Evolutionary conservation across 1,140 invertebrate genomes (phyloP).

Genomic region (Musca domestica): DNA sequence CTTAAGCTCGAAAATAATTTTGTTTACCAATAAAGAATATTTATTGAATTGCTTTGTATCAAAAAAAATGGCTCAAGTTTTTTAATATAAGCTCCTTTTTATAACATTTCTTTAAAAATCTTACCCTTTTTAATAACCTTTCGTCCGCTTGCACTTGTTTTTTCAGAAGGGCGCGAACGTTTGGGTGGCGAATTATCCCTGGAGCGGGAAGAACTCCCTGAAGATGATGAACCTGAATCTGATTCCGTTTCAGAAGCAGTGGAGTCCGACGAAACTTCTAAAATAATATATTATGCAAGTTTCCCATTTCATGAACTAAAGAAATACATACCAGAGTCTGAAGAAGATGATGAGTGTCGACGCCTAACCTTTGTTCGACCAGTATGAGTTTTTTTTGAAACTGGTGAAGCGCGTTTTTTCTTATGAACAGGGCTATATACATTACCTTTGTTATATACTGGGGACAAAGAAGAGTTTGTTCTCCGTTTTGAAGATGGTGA

Average conservation of each 20-base stretch:
- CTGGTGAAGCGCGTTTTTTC: constrained; percentile 40
- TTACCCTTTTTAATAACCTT: constrained; percentile 54
- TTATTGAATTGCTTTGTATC: too few species aligned
- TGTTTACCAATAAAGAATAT: too few species aligned
- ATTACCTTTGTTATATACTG: constrained; percentile 36
- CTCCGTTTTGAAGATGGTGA: constrained; percentile 25
- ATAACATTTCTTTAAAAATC: background rate
- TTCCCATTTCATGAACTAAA: too few species aligned
- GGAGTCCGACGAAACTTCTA: constrained; percentile 54
- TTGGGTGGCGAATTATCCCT: constrained; percentile 50
- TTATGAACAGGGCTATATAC: constrained; percentile 43
- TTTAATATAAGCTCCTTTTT: background rate
- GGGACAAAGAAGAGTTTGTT: constrained; percentile 32
- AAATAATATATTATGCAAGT: background rate
- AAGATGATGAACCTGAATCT: constrained; percentile 54
- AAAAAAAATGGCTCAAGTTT: too few species aligned
- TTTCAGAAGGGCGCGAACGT: constrained; percentile 45
- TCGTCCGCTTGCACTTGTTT: constrained; percentile 53
- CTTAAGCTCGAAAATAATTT: too few species aligned
- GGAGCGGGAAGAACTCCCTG: constrained; percentile 54
- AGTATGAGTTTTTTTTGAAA: constrained; percentile 37
- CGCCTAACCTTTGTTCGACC: constrained; percentile 33
- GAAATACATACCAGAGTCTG: constrained; percentile 55
- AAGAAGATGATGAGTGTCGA: constrained; percentile 49
- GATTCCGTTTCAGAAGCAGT: constrained; percentile 60